Evolutionary conservation across 1,140 invertebrate genomes (phyloP), one percentile per base, ranked within the genome.

Genomic region (Drosophila ironensis): DNA sequence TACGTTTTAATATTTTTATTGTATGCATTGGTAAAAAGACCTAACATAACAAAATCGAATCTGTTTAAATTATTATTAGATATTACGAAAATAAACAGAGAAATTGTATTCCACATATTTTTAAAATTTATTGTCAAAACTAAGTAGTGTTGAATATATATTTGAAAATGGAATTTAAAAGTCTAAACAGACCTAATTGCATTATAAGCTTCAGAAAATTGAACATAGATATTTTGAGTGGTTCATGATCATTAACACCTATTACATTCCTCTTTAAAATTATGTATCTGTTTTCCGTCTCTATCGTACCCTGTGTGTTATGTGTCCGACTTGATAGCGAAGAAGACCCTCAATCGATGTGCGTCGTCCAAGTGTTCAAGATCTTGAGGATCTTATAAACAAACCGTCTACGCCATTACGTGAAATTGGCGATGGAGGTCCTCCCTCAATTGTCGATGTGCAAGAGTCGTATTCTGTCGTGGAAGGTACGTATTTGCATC

Each of bases 391-490:
- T 89, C 92, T 93, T 64, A 96, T 97, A 88, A 96, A 98, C 90
- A 96, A 97, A 89, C 95, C 96, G 41, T 97, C 96, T n/a, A 96
- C 96, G 53, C 96, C 97, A 19, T 91, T 98, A 25, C 93, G 94
- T 88, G 92, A 95, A 81, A 91, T 93, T 42, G 96, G 96, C 50
- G 91, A 93, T 80, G 93, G 93, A 67, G 96, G 96, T 61, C 94
- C 96, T 61, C 96, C 97, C 19, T 92, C 93, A 45, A 98, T 98
- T 90, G 94, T 97, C 45, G 96, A 97, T 90, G 94, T 97, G 4
- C 94, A 96, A 90, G 96, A 97, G 89, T 97, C 94, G 72, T 97
- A 97, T 91, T 95, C 95, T 14, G 96, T 95, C 38, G 95, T 97
- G 91, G 97, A 98, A 95, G 96, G 96, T 97, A 87, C 41, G 78